Evolutionary conservation across 2,888 invertebrate species (phyloP).

Genomic region (Disparrhopalites patrizii): DNA sequence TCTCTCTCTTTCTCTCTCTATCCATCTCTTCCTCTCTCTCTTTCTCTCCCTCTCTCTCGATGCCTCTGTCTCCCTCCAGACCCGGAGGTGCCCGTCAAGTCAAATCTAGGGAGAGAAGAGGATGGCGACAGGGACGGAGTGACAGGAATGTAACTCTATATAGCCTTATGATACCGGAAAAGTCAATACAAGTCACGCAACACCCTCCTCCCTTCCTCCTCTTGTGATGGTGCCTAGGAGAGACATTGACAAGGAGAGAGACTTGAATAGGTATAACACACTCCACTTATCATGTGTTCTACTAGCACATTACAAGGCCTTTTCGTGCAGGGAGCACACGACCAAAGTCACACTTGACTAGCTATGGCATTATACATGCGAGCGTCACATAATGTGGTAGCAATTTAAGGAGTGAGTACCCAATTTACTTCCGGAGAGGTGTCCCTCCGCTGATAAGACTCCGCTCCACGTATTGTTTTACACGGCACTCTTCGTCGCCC

Average conservation of each 20-base stretch:
- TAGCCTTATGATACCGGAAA: background rate
- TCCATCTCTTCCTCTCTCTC: background rate
- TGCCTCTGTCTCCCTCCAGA: background rate
- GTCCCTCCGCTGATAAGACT: conserved; percentile 10
- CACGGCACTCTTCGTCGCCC: too few relatives aligned
- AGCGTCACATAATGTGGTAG: background rate
- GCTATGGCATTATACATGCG: too few relatives aligned
- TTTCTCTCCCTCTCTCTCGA: background rate
- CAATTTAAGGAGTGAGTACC: background rate
- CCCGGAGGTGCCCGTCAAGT: background rate
- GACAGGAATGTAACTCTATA: background rate
- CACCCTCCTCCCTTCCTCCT: too few relatives aligned
- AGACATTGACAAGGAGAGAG: too few relatives aligned
- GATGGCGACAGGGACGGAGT: background rate
- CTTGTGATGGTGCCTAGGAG: too few relatives aligned
- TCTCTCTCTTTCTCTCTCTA: background rate
- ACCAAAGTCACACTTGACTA: too few relatives aligned
- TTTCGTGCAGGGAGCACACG: background rate
- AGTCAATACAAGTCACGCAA: too few relatives aligned
- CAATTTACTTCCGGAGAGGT: background rate
- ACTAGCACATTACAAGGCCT: too few relatives aligned
- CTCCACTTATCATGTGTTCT: too few relatives aligned
- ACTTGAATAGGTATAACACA: too few relatives aligned
- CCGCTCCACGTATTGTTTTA: background rate
- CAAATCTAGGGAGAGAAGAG: background rate